Evolutionary conservation across 2,113 vertebrate species (phyloP), one percentile per base, ranked within the genome.

Genomic region (Trichechus manatus): DNA sequence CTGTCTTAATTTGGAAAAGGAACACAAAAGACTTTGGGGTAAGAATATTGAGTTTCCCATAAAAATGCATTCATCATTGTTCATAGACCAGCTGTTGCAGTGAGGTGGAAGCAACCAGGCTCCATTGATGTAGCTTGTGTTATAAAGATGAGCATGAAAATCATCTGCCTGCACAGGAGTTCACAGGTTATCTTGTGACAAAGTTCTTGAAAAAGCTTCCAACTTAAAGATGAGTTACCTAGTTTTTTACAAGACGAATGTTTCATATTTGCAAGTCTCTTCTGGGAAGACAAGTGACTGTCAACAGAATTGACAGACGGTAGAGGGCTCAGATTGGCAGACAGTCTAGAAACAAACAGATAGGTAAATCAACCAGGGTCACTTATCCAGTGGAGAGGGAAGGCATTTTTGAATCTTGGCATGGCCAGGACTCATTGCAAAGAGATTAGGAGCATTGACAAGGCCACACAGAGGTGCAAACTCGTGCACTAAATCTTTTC

Each of bases 281-380:
- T 87, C 63, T n/a, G 17, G 61, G 78, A 87, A 36, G 61, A 44
- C n/a, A 63, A 44, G 8, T 87, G 64, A 77, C 25, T 68, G 20
- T 87, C 44, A 84, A 47, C 39, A 39, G 39, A 84, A 94, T 23
- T 63, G 70, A 93, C 44, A 78, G 72, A 75, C 50, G 70, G 4
- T 2, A 59, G n/a, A 88, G 31, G 39, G 47, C 20, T 91, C 59
- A 63, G 63, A 22, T 4, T 25, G 83, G 64, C 33, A 63, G 42
- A 56, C 79, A 93, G 53, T 74, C 90, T 82, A 72, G 90, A 91
- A 75, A 68, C 53, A 87, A 82, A 64, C 36, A 59, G 47, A 78
- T 0, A 10, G 42, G 70, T 29, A 53, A 44, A 66, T 95, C 23
- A 59, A n/a, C 9, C n/a, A 81, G n/a, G 20, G 36, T 72, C 80